Base-by-base conservation (phyloP, 2,888 invertebrate genomes). In the Alentia gelatinosa region DNA sequence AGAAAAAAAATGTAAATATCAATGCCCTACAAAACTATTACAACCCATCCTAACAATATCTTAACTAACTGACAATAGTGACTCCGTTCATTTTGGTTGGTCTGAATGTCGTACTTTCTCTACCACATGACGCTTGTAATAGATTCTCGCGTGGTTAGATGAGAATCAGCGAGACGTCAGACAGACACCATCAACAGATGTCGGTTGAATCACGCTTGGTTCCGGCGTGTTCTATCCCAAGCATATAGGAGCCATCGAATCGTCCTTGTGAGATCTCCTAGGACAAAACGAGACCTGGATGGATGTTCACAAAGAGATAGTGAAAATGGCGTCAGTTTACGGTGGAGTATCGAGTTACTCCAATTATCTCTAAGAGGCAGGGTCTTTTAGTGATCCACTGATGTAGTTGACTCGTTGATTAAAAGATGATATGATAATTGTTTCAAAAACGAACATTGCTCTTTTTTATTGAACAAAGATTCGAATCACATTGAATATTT, bases 291-390 rank as follows among this genome's bases (percentile, higher is more conserved):
- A 68, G 30, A 4, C 30, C 30, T 12, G 30, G 30, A 26, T 9
- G 68, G 12, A 68, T 68, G 68, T 68, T 26, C 33, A 26, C 30
- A 3, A 26, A 30, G 30, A 26, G 30, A 68, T 68, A 68, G 68
- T 26, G 68, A 68, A 68, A 68, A 56, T 56, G 56, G 56, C 56
- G 56, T 56, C 56, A n/a, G 56, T 56, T 56, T 56, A 56, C 56
- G 56, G n/a, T 56, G 3, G 56, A 19, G 56, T 56, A 56, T 56
- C n/a, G 19, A 19, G 56, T 56, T 56, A 56, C 56, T n/a, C n/a
- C n/a, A n/a, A n/a, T n/a, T n/a, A n/a, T n/a, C n/a, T n/a, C n/a
- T 19, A 56, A 19, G 12, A 19, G 5, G 56, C 9, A 19, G 56
- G 19, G 9, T 47, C n/a, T 56, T 3, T 12, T n/a, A 56, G 56